phyloP scores from a whole-genome alignment of 2,888 invertebrate species.

The Stomorhina lunata region DNA sequence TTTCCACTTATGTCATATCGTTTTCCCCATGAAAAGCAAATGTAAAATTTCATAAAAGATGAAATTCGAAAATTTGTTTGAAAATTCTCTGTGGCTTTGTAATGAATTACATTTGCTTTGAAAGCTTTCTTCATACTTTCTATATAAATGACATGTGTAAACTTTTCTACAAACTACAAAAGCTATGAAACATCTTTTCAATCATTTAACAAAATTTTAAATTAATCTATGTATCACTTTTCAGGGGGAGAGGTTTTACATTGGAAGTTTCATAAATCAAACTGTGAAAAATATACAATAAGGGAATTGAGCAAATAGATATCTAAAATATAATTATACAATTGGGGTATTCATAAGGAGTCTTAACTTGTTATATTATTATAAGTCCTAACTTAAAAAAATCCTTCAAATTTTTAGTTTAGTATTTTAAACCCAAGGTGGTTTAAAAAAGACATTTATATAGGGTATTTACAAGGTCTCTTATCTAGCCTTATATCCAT shows the following conservation, averaged over 20 bases:
- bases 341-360: too few species aligned
- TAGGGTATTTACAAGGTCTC: too few species aligned
- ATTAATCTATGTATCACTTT: background rate
- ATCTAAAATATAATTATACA: too few species aligned
- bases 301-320: too few species aligned
- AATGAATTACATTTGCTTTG: slow-evolving; percentile 46
- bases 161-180: background rate
- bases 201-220: background rate
- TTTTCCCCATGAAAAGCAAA: slow-evolving; percentile 15
- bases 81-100: background rate
- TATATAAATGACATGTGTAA: background rate
- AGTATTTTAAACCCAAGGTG: too few species aligned
- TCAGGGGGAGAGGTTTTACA: background rate
- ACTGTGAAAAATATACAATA: too few species aligned
- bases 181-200: background rate
- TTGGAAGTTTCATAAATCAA: background rate
- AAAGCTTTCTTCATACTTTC: background rate
- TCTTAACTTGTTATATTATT: too few species aligned
- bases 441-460: too few species aligned
- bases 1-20: background rate
- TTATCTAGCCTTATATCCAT: too few species aligned
- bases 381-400: too few species aligned
- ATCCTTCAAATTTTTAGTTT: too few species aligned
- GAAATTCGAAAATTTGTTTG: background rate
- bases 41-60: background rate